These are phyloP conservation scores for Eristalinus sepulchralis DNA, from an alignment of 2,888 invertebrate genomes.

Conservation along the genomic window DNA sequence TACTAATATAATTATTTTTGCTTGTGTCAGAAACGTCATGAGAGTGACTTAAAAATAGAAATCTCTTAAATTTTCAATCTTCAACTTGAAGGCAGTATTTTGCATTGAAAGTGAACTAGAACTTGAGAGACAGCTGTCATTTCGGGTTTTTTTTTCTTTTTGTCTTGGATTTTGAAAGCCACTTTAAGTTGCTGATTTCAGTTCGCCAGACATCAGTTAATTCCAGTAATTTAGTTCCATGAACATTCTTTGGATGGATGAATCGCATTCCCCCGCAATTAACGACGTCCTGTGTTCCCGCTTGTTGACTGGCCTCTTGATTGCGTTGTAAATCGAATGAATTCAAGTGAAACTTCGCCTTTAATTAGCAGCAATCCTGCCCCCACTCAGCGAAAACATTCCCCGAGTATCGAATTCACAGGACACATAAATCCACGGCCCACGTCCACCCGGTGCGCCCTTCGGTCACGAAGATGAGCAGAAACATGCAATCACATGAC, in stretches of 20 bases:
- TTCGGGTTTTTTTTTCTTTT: too few species aligned
- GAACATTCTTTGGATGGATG: too few species aligned
- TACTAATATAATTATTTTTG: not conserved
- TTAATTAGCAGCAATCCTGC: not conserved
- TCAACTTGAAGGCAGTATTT: not conserved
- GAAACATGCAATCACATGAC: conserved; percentile 22
- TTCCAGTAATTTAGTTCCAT: too few species aligned
- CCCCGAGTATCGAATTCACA: not conserved
- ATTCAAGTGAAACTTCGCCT: not conserved
- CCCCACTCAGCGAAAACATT: not conserved
- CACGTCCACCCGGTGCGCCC: not conserved
- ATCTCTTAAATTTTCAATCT: not conserved
- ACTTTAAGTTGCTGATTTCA: too few species aligned
- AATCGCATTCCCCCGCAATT: too few species aligned
- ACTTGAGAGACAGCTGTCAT: not conserved
- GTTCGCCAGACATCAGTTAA: too few species aligned
- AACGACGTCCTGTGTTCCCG: not conserved
- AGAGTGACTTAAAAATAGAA: conserved; percentile 1
- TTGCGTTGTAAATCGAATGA: not conserved
- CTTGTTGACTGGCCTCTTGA: not conserved
- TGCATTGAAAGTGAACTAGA: not conserved
- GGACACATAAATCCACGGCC: not conserved
- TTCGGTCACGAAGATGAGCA: not conserved
- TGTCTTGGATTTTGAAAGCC: too few species aligned
- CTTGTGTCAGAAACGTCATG: not conserved